A percentile compares a stretch with the other conserved stretches of the same genome.
Evolutionary conservation across 1,140 invertebrate genomes (phyloP).

Genomic region (Drosophila nebulosa): DNA sequence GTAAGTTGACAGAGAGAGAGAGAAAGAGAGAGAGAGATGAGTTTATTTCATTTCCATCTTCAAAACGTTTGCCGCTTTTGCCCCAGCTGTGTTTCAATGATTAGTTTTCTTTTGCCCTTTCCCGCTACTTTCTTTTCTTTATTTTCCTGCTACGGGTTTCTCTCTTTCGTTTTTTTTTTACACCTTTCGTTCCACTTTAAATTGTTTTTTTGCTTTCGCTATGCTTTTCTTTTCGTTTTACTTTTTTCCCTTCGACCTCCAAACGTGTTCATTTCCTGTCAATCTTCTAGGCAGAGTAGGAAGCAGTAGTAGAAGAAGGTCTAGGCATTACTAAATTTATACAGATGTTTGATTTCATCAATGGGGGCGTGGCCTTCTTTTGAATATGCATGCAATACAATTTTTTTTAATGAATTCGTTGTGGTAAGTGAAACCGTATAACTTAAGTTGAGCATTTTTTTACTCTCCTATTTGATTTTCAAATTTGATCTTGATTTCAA

Average conservation of each 20-base stretch:
- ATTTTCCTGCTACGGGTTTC: neutral
- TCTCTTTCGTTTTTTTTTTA: constrained; percentile 22
- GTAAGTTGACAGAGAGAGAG: neutral
- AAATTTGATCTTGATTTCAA: neutral
- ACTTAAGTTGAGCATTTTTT: neutral
- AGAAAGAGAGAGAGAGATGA: constrained; percentile 5
- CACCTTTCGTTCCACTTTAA: constrained; percentile 64
- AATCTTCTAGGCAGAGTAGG: constrained; percentile 17
- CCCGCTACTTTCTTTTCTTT: neutral
- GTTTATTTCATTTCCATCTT: constrained; percentile 33
- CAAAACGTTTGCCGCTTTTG: constrained; percentile 51
- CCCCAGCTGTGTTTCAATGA: constrained; percentile 60
- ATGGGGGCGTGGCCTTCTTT: constrained; percentile 8
- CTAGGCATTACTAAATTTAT: constrained; percentile 43
- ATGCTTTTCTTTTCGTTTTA: constrained; percentile 41
- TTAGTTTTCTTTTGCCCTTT: constrained; percentile 36
- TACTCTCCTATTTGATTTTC: neutral
- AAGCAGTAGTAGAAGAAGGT: neutral
- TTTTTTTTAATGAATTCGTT: constrained; percentile 15
- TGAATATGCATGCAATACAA: constrained; percentile 47
- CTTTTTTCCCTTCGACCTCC: constrained; percentile 14
- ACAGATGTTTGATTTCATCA: constrained; percentile 49
- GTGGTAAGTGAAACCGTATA: neutral
- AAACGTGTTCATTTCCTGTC: constrained; percentile 59
- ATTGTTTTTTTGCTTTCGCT: constrained; percentile 57